Conservation (phyloP, 2,797 vertebrate genomes). For the Acipenser ruthenus region DNA sequence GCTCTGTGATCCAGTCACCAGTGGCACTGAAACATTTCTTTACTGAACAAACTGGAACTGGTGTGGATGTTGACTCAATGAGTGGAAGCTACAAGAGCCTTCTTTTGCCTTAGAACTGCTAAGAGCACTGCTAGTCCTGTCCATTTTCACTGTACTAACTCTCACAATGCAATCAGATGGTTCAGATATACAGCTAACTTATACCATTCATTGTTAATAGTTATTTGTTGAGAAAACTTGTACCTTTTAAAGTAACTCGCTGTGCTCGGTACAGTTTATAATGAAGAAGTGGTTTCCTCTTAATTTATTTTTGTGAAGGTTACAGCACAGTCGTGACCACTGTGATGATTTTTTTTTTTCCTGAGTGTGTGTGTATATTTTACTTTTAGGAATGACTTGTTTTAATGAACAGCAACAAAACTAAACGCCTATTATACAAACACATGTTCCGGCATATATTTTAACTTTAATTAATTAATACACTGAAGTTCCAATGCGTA, state of each 20-base stretch:
- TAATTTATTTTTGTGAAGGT: not conserved
- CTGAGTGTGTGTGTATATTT: too few relatives aligned
- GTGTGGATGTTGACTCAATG: not conserved
- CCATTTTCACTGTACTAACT: slow-evolving; percentile 1
- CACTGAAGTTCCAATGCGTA: too few relatives aligned
- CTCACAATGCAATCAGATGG: not conserved
- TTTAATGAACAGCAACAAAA: too few relatives aligned
- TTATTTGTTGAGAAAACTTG: not conserved
- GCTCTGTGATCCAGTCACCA: not conserved
- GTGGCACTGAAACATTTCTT: not conserved
- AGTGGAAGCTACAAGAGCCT: not conserved
- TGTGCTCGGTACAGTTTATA: slow-evolving; percentile 12
- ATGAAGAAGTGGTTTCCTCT: not conserved
- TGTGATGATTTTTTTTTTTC: too few relatives aligned
- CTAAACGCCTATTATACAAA: too few relatives aligned
- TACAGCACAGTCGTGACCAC: too few relatives aligned
- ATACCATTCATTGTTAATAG: not conserved
- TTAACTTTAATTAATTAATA: too few relatives aligned
- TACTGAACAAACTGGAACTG: not conserved
- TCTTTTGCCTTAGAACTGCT: slow-evolving; percentile 15
- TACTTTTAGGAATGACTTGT: too few relatives aligned
- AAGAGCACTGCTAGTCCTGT: not conserved
- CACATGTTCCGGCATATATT: too few relatives aligned
- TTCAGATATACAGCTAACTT: not conserved
- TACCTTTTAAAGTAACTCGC: not conserved